A percentile compares a stretch with the other conserved stretches of the same genome.
phyloP scores from a whole-genome alignment of 2,113 vertebrate species.

The Alligator sinensis region DNA sequence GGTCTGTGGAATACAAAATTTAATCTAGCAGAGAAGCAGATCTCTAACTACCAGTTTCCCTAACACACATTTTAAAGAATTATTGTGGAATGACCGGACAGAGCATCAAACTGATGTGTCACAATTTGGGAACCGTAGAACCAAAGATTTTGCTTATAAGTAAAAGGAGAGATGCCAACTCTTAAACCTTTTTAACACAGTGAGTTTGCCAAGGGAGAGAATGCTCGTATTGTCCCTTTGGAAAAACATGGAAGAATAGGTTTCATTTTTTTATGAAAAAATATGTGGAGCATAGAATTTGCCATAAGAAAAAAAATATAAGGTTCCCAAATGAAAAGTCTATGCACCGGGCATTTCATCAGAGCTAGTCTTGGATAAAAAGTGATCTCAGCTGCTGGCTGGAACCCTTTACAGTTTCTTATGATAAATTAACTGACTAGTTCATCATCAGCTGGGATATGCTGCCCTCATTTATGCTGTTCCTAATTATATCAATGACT shows the following conservation, averaged over 20 bases:
- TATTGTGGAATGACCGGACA: neutral
- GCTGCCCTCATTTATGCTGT: slow-evolving; percentile 44
- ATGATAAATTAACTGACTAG: slow-evolving; percentile 21
- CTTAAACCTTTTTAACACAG: neutral
- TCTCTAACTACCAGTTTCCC: neutral
- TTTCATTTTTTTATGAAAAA: neutral
- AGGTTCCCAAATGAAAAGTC: neutral
- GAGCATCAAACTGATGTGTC: accelerated
- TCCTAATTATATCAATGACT: slow-evolving; percentile 69
- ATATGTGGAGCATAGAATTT: neutral
- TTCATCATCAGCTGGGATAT: slow-evolving; percentile 14
- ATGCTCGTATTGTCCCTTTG: neutral
- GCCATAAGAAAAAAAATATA: neutral
- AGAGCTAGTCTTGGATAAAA: slow-evolving; percentile 9
- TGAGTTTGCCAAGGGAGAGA: accelerated
- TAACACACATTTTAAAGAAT: neutral
- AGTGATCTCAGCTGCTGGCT: neutral
- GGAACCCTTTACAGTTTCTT: neutral
- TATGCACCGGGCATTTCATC: neutral
- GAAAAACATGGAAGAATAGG: accelerated
- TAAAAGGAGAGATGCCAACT: neutral
- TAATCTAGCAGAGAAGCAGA: neutral
- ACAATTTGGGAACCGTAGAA: neutral
- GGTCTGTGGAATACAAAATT: neutral
- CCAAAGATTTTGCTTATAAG: accelerated